Evolutionary conservation across 2,113 vertebrate species (phyloP), one percentile per base, ranked within the genome.

Genomic region (Poecilia latipinna): DNA sequence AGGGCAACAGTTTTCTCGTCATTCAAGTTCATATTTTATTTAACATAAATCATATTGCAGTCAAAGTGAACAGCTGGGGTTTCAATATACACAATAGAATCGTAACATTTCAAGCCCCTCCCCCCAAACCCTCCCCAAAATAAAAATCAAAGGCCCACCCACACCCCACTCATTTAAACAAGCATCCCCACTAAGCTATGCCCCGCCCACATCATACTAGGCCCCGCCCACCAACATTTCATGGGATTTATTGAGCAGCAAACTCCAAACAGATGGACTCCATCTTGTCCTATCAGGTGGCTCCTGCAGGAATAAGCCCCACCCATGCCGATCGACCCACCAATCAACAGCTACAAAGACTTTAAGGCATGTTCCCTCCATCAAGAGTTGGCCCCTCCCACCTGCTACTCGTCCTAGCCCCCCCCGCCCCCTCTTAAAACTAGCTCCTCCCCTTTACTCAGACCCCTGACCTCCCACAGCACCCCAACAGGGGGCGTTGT

Each of bases 31-130:
- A 91, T 93, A 92, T 94, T 94, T 94, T 94, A 94, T 94, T 94
- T 91, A 93, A 94, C 93, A 93, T 92, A 93, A 94, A 94, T 93
- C 90, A 93, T 93, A 93, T 92, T 93, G 93, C 94, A 94, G 93
- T 95, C 93, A 90, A 90, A 84, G 91, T 94, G 91, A 94, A 94
- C 94, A 94, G 91, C 90, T 80, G 90, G 90, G 90, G 92, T 91
- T 92, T 93, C 81, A 92, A 94, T 94, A 93, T 93, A 94, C 92
- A 94, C 90, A 93, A 92, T 83, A 93, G 84, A 92, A 88, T 91
- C 73, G 32, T 85, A 92, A 93, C 89, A 89, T 92, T 83, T 84
- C 78, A 88, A 80, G 68, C 78, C 87, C 88, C 76, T 68, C 73
- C 86, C 87, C 65, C 62, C 54, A 35, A 64, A 74, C 79, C 78